Evolutionary conservation across 2,113 vertebrate species (phyloP).

Genomic region (Lasiurus borealis): DNA sequence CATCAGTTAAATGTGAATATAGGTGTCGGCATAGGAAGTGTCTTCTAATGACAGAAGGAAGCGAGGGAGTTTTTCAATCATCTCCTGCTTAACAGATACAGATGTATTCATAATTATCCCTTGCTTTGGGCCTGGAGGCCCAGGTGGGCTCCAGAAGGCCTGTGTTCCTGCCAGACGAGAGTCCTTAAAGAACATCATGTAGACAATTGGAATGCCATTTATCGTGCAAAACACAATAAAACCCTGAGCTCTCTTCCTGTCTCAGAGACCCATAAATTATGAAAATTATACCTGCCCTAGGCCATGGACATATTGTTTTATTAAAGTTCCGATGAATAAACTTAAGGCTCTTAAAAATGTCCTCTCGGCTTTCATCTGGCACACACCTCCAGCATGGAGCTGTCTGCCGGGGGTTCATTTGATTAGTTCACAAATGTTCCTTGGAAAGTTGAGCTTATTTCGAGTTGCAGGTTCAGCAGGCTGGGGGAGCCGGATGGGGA

Average conservation of each 20-base stretch:
- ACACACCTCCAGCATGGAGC: neutral
- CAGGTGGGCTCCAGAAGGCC: slow-evolving; percentile 83
- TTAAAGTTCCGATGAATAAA: slow-evolving; percentile 79
- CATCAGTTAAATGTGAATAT: slow-evolving; percentile 69
- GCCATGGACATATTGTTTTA: slow-evolving; percentile 82
- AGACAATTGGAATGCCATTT: slow-evolving; percentile 85
- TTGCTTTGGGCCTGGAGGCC: slow-evolving; percentile 80
- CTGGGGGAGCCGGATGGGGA: neutral
- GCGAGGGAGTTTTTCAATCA: slow-evolving; percentile 82
- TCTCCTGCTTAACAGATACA: slow-evolving; percentile 84
- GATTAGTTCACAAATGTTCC: neutral
- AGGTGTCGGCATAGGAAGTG: slow-evolving; percentile 76
- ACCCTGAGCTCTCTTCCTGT: slow-evolving; percentile 83
- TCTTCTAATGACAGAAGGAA: slow-evolving; percentile 83
- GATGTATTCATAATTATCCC: slow-evolving; percentile 83
- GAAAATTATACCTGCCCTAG: slow-evolving; percentile 84
- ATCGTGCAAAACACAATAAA: slow-evolving; percentile 84
- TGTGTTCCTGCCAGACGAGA: slow-evolving; percentile 81
- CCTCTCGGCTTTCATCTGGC: slow-evolving; percentile 63
- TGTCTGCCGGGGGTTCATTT: slow-evolving; percentile 14
- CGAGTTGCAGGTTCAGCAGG: neutral
- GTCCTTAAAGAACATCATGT: slow-evolving; percentile 80
- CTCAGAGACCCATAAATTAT: slow-evolving; percentile 82
- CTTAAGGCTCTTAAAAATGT: slow-evolving; percentile 82
- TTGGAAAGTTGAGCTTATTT: slow-evolving; percentile 16